Evolutionary conservation across 1,140 invertebrate species (phyloP), one percentile per base, ranked within the genome.

Genomic region (Sitodiplosis mosellana): DNA sequence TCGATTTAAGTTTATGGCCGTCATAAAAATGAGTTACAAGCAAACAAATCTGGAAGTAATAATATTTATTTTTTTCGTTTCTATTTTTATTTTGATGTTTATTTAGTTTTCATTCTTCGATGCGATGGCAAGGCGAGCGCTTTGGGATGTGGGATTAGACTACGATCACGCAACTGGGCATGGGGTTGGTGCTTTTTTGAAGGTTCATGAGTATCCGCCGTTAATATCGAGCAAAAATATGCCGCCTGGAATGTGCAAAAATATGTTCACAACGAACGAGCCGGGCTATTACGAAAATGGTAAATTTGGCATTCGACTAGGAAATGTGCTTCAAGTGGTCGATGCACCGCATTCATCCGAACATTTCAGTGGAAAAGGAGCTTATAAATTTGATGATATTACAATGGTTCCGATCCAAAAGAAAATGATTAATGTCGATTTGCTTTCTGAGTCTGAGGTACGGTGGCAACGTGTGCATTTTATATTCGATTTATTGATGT

Each of bases 121-220:
- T 33, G 43, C 43, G 14, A 27, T 45, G 43, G 43, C 43, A n/a
- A 71, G 92, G 15, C 76, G 78, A 51, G 67, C 71, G 19, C 68
- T 96, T 2, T 97, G 92, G 92, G 75, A 84, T 48, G 76, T 80
- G 18, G 93, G 92, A 1, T 63, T 94, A 40, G 86, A 97, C 69
- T 97, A 95, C 68, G 72, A 74, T 7, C 93, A 98, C 65, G 91
- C 92, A 20, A 96, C 92, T 18, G 88, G 92, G 0, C 93, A 97
- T 66, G 92, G 93, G n/a, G 83, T 96, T 49, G 92, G 92, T 14
- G 74, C 83, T 33, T 95, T 83, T 69, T 72, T 97, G 27, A 91
- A 92, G 69, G 92, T 98, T 18, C 92, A 96, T 66, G 92, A 96
- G 73, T 84, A 78, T 15, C 84, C 85, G 11, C 78, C 80, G 47